Evolutionary conservation across 2,113 vertebrate species (phyloP), one percentile per base, ranked within the genome.

Genomic region (Chionodraco myersi): DNA sequence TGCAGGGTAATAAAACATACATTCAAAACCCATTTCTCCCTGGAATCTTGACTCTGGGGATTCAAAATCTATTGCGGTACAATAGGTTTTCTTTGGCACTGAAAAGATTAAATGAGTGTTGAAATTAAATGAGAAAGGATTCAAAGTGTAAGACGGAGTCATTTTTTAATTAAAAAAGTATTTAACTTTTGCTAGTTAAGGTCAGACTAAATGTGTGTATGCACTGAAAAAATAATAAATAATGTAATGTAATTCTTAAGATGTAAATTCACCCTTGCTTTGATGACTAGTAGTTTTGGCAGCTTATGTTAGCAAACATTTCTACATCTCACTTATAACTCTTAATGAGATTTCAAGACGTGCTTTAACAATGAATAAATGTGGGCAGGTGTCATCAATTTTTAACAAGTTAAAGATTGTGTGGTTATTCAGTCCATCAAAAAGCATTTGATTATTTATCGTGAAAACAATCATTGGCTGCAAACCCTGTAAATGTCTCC

Each of bases 1-100:
- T 52, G 54, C 10, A 34, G 23, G 47, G 16, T 10, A 54, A 77
- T 60, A 80, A 66, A 53, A 15, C n/a, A 52, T 64, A 41, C 65
- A 66, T 49, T 54, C 65, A 54, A 77, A 21, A 59, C 61, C 26
- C 45, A 21, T 52, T 56, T 71, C 62, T 54, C 15, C 2, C 8
- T 36, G 18, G 69, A 45, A 30, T 53, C 26, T 62, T 10, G 16
- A 30, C n/a, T 45, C 14, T 47, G 48, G 21, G 13, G 23, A 61
- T 76, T 61, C 75, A 6, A 15, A 51, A 53, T 18, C n/a, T 70
- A 36, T 44, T 62, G 41, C 6, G 49, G 12, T n/a, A 15, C n/a
- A 44, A 52, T 11, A 13, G 47, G 26, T 59, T n/a, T 14, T 59
- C 15, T 34, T 15, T 6, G 45, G 21, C 0, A 18, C 30, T 48